Conservation (phyloP, 2,888 invertebrate species). For the Quadroppia sp. region DNA sequence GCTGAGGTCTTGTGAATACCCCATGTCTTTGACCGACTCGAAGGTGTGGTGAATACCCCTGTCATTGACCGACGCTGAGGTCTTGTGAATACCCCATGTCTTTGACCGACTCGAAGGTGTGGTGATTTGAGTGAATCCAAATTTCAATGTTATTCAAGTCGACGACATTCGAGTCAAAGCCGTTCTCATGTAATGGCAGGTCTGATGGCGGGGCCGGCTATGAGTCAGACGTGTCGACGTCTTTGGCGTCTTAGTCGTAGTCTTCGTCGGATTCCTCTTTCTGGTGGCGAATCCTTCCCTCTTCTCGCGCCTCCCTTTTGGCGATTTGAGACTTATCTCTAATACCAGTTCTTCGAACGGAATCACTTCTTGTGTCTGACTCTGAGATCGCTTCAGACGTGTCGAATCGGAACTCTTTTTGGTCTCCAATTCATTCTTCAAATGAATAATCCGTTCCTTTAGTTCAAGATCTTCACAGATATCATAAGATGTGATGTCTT, state of each 20-base stretch:
- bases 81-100: too few species aligned
- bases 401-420: slow-evolving; percentile 61
- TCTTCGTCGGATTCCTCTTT: slow-evolving; percentile 41
- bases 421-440: slow-evolving; percentile 83
- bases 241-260: slow-evolving; percentile 32
- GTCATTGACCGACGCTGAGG: too few species aligned
- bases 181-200: slow-evolving; percentile 3
- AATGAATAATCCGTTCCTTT: slow-evolving; percentile 77
- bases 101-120: too few species aligned
- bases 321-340: slow-evolving; percentile 89
- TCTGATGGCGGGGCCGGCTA: background rate
- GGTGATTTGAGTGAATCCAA: background rate
- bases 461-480: slow-evolving; percentile 95
- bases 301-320: slow-evolving; percentile 89
- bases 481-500: slow-evolving; percentile 95
- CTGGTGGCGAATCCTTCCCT: slow-evolving; percentile 70
- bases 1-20: too few species aligned
- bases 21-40: too few species aligned
- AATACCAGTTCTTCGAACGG: slow-evolving; percentile 84
- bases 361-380: slow-evolving; percentile 62
- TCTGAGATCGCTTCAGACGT: slow-evolving; percentile 64
- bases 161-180: slow-evolving; percentile 2
- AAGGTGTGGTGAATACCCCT: too few species aligned
- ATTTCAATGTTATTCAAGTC: slow-evolving; percentile 33
- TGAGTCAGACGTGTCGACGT: background rate